Base-by-base conservation (phyloP, 1,140 invertebrate genomes). In the Pantala flavescens region DNA sequence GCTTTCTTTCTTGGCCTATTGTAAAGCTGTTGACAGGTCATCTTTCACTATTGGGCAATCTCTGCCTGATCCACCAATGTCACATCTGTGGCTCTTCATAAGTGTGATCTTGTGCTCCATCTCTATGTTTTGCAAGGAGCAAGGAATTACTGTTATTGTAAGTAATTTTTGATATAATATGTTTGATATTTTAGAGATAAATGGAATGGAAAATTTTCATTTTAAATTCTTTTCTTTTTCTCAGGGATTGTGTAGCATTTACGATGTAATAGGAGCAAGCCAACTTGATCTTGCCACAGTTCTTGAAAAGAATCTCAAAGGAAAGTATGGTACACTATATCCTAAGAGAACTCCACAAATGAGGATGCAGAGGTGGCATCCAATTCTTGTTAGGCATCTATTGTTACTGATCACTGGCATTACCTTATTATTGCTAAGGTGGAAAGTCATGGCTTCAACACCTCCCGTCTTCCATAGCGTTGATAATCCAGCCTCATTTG, bases 71-170 rank as follows among this genome's bases (percentile, higher is more conserved):
- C 16, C 16, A 16, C n/a, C 49, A 3, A 63, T 16, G 16, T 63
- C 63, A 75, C 16, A 21, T 63, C 24, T 75, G 19, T 75, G 24
- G n/a, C 43, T 79, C 24, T 55, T 76, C 23, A n/a, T 73, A 11
- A 76, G 77, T 49, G 76, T 88, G 23, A 73, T 87, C 21, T 84
- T 89, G 16, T 85, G 87, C 63, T 82, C 86, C 21, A 73, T 87
- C 23, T 90, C 92, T 70, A 92, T 96, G 86, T 82, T 98, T 36
- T 95, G 90, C 81, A 98, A 98, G 84, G 96, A 98, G 84, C 94
- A 93, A 82, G 96, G 95, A 12, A 90, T 98, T 55, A 96, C 93
- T 74, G 89, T 91, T 71, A 83, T 94, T 81, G 94, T 95, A 84
- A 89, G 89, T 86, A 75, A 76, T 72, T 71, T n/a, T 73, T 28